phyloP scores from a whole-genome alignment of 2,113 vertebrate species.

The Quiscalus mexicanus region DNA sequence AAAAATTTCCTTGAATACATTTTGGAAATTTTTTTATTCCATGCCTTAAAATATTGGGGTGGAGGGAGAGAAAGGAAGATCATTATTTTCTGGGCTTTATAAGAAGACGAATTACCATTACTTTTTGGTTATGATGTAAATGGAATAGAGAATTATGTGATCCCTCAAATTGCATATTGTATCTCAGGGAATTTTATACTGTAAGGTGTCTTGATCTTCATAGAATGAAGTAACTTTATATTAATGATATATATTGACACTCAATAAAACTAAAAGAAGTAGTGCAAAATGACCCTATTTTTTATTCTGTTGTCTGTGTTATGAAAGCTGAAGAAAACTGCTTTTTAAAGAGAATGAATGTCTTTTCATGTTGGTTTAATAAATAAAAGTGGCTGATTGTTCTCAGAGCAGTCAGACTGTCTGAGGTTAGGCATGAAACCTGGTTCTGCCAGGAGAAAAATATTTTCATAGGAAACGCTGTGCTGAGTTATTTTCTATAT shows the following conservation, averaged over 20 bases:
- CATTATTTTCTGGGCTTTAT: not conserved
- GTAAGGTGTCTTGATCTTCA: not conserved
- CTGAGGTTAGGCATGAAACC: constrained; percentile 1
- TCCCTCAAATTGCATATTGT: not conserved
- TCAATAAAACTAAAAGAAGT: constrained; percentile 31
- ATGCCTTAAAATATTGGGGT: not conserved
- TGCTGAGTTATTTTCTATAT: constrained; percentile 3
- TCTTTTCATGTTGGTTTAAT: not conserved
- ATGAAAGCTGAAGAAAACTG: not conserved
- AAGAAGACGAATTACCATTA: not conserved
- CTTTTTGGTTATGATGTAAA: not conserved
- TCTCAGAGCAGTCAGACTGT: not conserved
- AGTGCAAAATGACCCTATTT: not conserved
- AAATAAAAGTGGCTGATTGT: constrained; percentile 1
- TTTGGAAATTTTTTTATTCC: not conserved
- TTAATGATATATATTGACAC: not conserved
- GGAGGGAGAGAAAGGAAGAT: not conserved
- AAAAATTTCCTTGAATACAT: not conserved
- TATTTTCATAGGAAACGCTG: constrained; percentile 24
- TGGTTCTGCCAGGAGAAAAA: constrained; percentile 13
- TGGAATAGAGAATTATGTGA: not conserved
- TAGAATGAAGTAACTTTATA: not conserved
- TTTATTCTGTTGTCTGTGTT: not conserved
- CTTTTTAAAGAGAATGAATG: not conserved
- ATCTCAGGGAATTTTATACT: constrained; percentile 64